Evolutionary conservation across 35 echinoderm and acorn worm species (phyloP).

Genomic region (Hemicentrotus pulcherrimus): DNA sequence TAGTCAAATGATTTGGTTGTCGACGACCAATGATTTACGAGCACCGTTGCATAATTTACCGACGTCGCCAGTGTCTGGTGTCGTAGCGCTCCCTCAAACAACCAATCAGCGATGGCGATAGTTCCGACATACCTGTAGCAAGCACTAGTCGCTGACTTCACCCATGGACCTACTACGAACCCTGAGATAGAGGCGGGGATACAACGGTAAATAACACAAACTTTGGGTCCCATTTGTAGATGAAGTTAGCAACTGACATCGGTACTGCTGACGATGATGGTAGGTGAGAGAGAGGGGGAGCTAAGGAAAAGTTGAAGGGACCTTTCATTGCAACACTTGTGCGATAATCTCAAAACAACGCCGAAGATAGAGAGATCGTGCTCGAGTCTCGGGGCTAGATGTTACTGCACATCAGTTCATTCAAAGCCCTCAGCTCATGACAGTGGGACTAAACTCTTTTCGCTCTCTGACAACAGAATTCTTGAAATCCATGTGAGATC

Average conservation of each 20-base stretch:
- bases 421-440: background rate
- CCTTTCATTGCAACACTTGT: slow-evolving; percentile 41
- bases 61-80: background rate
- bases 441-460: background rate
- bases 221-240: slow-evolving; percentile 6
- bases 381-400: slow-evolving; percentile 1
- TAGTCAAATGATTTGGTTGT: slow-evolving; percentile 56
- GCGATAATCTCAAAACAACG: slow-evolving; percentile 40
- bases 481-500: background rate
- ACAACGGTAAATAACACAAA: background rate
- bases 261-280: background rate
- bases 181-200: background rate
- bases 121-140: slow-evolving; percentile 28
- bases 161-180: background rate
- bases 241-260: slow-evolving; percentile 9
- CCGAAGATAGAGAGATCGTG: background rate
- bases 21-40: slow-evolving; percentile 67
- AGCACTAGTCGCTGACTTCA: slow-evolving; percentile 32
- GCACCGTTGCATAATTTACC: slow-evolving; percentile 46
- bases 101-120: slow-evolving; percentile 21
- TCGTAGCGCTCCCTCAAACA: background rate
- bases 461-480: background rate
- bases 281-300: background rate
- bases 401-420: background rate
- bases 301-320: background rate